Conservation (phyloP, 2,113 vertebrate genomes). For the Ranitomeya imitator region DNA sequence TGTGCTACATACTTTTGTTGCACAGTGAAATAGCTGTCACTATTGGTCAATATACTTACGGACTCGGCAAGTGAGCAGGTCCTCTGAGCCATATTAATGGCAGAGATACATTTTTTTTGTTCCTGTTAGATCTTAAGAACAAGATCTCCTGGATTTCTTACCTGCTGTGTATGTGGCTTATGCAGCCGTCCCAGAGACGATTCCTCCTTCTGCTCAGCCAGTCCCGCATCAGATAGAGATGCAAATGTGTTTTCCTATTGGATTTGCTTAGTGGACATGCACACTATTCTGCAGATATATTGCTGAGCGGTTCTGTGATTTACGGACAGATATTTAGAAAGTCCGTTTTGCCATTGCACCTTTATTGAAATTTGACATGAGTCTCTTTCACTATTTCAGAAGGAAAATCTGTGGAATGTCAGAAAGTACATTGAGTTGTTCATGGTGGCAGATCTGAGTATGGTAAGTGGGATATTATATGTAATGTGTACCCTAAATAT, state of each 20-base stretch:
- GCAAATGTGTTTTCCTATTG: background rate
- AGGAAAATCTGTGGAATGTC: constrained; percentile 59
- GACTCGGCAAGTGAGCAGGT: too few relatives aligned
- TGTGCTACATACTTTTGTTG: too few relatives aligned
- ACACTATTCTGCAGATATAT: background rate
- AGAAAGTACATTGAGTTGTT: constrained; percentile 73
- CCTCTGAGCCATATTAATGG: too few relatives aligned
- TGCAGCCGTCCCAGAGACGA: too few relatives aligned
- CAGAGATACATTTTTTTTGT: too few relatives aligned
- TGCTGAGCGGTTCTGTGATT: background rate
- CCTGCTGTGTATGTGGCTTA: too few relatives aligned
- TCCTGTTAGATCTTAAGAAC: too few relatives aligned
- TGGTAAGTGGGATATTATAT: constrained; percentile 67
- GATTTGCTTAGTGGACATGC: too few relatives aligned
- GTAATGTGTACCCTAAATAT: too few relatives aligned
- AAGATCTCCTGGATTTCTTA: too few relatives aligned
- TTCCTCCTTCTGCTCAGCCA: background rate
- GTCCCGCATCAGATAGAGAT: background rate
- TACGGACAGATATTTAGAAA: background rate
- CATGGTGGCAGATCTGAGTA: constrained; percentile 69
- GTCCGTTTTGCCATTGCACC: background rate
- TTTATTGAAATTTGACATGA: background rate
- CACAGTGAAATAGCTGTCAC: too few relatives aligned
- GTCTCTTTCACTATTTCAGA: constrained; percentile 59
- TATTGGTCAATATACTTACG: too few relatives aligned